A percentile compares a stretch with the other conserved stretches of the same genome.
These are phyloP conservation scores for Philopedon plagiatum DNA, from an alignment of 2,888 invertebrate genomes.

Conservation along the genomic window DNA sequence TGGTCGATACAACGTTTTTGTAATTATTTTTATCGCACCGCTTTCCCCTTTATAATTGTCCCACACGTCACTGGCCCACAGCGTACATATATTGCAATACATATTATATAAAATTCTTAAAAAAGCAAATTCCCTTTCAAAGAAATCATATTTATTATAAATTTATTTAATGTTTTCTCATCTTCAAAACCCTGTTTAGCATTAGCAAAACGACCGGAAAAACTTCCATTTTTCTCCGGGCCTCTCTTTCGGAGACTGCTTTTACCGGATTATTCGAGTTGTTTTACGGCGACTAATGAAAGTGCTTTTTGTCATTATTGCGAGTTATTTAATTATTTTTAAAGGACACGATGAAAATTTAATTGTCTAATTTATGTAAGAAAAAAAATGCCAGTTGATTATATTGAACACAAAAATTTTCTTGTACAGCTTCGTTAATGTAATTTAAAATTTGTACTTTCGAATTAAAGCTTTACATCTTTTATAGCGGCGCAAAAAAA, in stretches of 20 bases:
- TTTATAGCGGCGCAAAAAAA: too few species aligned
- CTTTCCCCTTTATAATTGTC: too few species aligned
- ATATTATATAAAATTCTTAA: too few species aligned
- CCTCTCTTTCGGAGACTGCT: slow-evolving; percentile 12
- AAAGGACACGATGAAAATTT: neutral
- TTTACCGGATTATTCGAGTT: slow-evolving; percentile 29
- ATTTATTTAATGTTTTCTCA: neutral
- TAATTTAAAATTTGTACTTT: too few species aligned
- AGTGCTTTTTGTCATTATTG: slow-evolving; percentile 22
- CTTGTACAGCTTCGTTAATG: too few species aligned
- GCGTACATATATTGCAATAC: too few species aligned
- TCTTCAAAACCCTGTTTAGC: slow-evolving; percentile 11
- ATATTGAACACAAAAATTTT: too few species aligned
- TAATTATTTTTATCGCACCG: too few species aligned
- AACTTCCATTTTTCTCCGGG: slow-evolving; percentile 26
- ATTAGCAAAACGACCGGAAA: slow-evolving; percentile 30
- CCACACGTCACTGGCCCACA: too few species aligned
- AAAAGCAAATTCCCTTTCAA: neutral
- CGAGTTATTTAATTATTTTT: slow-evolving; percentile 27
- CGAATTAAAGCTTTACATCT: too few species aligned
- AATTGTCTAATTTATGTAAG: neutral
- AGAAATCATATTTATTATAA: neutral
- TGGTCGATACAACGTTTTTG: too few species aligned
- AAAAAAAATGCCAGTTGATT: neutral
- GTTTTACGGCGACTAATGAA: slow-evolving; percentile 20